Conservation (phyloP, 1,140 invertebrate genomes). For the Drosophila nasuta region DNA sequence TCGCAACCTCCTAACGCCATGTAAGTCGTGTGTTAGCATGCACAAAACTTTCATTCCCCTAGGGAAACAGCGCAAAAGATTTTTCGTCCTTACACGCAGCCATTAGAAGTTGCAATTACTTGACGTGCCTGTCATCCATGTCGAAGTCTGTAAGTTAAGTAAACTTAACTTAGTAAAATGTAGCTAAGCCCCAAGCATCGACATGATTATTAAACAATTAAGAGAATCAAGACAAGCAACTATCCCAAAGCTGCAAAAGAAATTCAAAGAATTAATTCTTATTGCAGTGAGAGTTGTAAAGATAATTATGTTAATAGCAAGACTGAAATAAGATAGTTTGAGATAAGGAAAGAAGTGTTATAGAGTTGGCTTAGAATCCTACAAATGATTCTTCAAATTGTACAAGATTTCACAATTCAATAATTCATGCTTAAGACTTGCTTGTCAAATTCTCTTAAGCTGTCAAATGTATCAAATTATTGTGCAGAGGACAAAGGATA, state of each 20-base stretch:
- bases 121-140: slow-evolving; percentile 4
- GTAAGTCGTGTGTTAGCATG: slow-evolving; percentile 34
- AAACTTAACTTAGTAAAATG: neutral
- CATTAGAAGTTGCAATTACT: slow-evolving; percentile 69
- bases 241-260: neutral
- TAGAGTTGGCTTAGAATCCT: too few relatives aligned
- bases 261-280: neutral
- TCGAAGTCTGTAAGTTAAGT: neutral
- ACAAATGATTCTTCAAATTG: too few relatives aligned
- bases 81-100: slow-evolving; percentile 47
- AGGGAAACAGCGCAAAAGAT: slow-evolving; percentile 8
- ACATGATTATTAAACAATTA: neutral
- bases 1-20: slow-evolving; percentile 17
- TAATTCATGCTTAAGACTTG: neutral
- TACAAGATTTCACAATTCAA: neutral
- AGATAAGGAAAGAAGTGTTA: too few relatives aligned
- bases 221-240: neutral
- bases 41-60: slow-evolving; percentile 52
- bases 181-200: slow-evolving; percentile 7
- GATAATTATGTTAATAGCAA: neutral
- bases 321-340: neutral
- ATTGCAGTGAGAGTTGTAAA: neutral
- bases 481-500: neutral
- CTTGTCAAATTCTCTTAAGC: neutral
- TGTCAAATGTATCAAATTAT: slow-evolving; percentile 1